phyloP scores from a whole-genome alignment of 2,888 invertebrate genomes.

The Lottia scabra region DNA sequence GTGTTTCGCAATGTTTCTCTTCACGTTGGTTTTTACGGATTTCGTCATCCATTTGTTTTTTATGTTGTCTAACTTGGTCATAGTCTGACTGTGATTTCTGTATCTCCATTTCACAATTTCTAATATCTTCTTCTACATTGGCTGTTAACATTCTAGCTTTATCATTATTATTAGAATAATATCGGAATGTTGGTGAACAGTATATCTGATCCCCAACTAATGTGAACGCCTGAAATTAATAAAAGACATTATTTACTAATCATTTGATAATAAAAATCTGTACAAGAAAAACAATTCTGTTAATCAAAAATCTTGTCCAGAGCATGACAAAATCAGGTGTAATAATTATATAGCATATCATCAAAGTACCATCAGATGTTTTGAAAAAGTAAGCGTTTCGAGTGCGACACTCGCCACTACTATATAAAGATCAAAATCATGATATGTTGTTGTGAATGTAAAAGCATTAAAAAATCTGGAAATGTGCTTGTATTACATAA shows the following conservation, averaged over 20 bases:
- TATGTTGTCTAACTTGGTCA: conserved; percentile 26
- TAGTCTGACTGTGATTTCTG: conserved; percentile 15
- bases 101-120: conserved; percentile 28
- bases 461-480: too few species aligned
- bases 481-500: too few species aligned
- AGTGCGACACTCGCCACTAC: too few species aligned
- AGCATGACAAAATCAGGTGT: too few species aligned
- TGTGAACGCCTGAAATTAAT: conserved; percentile 60
- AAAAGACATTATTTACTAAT: background rate
- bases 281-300: too few species aligned
- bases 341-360: too few species aligned
- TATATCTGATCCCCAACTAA: conserved; percentile 59
- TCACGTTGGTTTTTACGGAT: conserved; percentile 46
- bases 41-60: conserved; percentile 30
- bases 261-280: too few species aligned
- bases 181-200: conserved; percentile 59
- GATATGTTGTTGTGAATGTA: too few species aligned
- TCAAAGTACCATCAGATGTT: too few species aligned
- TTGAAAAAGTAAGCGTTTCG: too few species aligned
- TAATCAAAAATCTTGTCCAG: too few species aligned
- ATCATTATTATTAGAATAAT: conserved; percentile 56
- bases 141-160: conserved; percentile 55
- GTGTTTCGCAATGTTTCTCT: conserved; percentile 47
- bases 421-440: too few species aligned
- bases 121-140: conserved; percentile 62